phyloP scores from a whole-genome alignment of 92 coral and sea anemone species.

The Anthopleura xanthogrammica region DNA sequence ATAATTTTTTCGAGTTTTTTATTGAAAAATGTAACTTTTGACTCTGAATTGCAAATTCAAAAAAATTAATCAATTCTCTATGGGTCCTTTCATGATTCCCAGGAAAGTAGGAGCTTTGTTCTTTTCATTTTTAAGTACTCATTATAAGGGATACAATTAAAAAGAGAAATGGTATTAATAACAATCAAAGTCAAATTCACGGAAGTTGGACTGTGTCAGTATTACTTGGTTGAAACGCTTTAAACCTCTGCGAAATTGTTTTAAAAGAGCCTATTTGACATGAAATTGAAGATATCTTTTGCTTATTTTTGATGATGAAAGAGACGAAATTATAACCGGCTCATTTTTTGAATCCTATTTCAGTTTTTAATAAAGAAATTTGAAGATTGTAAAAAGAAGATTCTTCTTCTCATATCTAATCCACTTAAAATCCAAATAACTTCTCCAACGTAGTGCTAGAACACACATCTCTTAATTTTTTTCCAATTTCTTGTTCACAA shows the following conservation, averaged over 20 bases:
- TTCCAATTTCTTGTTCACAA: background rate
- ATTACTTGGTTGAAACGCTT: background rate
- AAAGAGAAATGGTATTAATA: background rate
- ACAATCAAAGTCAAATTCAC: background rate
- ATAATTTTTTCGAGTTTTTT: background rate
- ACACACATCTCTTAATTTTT: background rate
- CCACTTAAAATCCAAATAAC: background rate
- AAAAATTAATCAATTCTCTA: background rate
- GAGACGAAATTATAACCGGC: no score
- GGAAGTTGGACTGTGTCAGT: background rate
- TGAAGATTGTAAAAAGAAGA: no score
- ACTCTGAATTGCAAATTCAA: background rate
- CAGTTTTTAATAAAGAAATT: no score
- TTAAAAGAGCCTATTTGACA: no score
- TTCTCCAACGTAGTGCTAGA: background rate
- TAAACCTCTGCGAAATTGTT: background rate
- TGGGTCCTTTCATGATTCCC: background rate
- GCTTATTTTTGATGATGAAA: no score
- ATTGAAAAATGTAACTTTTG: background rate
- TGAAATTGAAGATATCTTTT: background rate
- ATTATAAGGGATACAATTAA: background rate
- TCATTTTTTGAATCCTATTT: no score
- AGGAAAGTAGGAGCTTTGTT: background rate
- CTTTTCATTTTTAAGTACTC: background rate
- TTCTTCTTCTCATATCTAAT: background rate